Conservation (phyloP, 2,113 vertebrate genomes). For the Lycocorax pyrrhopterus region DNA sequence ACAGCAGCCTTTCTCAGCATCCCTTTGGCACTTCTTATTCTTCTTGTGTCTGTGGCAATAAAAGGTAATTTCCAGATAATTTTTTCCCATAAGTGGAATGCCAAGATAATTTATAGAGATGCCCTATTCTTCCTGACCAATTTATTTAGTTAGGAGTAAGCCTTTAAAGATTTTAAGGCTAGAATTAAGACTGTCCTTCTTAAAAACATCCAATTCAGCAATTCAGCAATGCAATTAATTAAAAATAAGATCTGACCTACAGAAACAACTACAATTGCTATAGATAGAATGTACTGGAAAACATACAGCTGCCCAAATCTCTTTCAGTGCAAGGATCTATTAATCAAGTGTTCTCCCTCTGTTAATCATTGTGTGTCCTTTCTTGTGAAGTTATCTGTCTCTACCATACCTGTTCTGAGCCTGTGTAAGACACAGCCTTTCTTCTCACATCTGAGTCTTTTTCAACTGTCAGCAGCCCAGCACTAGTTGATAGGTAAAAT, state of each 20-base stretch:
- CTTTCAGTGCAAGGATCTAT: not conserved
- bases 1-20: not conserved
- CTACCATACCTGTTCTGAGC: not conserved
- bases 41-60: not conserved
- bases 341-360: not conserved
- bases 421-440: not conserved
- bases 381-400: not conserved
- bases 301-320: not conserved
- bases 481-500: not conserved
- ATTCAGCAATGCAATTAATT: slow-evolving; percentile 2
- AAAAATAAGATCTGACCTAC: slow-evolving; percentile 19
- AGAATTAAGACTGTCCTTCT: slow-evolving; percentile 21
- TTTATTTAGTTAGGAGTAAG: slow-evolving; percentile 28
- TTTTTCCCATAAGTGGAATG: slow-evolving; percentile 48
- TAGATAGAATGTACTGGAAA: not conserved
- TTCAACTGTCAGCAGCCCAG: not conserved
- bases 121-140: not conserved
- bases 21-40: slow-evolving; percentile 2
- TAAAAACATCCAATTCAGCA: slow-evolving; percentile 18
- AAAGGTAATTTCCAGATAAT: slow-evolving; percentile 46
- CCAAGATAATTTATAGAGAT: slow-evolving; percentile 56
- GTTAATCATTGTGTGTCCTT: slow-evolving; percentile 5
- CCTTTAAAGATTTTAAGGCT: slow-evolving; percentile 7
- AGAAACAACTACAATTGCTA: not conserved
- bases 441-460: not conserved